phyloP scores from a whole-genome alignment of 2,888 invertebrate species.

The Orchesellides sinensis region DNA sequence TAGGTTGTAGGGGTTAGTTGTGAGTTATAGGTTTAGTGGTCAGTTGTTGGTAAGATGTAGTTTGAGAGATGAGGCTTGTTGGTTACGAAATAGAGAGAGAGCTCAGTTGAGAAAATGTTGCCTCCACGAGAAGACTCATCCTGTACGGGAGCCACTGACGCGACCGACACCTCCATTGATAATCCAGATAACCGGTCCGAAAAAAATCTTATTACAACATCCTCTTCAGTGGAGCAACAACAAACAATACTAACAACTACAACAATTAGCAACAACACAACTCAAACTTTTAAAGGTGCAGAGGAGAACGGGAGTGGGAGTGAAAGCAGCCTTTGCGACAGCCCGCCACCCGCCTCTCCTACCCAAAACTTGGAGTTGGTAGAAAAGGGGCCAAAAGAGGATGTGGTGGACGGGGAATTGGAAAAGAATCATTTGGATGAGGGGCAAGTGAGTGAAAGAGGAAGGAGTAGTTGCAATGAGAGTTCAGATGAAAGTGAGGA shows the following conservation, averaged over 20 bases:
- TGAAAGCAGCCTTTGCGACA: background rate
- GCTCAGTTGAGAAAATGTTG: constrained; percentile 69
- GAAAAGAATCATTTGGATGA: too few species aligned
- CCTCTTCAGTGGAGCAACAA: background rate
- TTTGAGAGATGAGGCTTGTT: background rate
- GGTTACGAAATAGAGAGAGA: constrained; percentile 16
- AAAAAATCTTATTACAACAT: constrained; percentile 14
- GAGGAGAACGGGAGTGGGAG: background rate
- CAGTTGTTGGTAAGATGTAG: background rate
- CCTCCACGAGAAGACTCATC: constrained; percentile 61
- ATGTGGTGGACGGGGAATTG: too few species aligned
- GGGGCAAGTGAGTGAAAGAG: too few species aligned
- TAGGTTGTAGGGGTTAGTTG: background rate
- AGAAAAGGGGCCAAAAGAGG: too few species aligned
- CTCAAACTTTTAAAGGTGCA: background rate
- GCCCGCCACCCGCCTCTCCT: constrained; percentile 14
- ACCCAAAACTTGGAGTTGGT: too few species aligned
- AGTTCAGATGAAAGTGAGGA: background rate
- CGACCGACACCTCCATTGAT: constrained; percentile 9
- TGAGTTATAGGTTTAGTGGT: background rate
- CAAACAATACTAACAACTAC: too few species aligned
- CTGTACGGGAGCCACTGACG: background rate
- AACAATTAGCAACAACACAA: too few species aligned
- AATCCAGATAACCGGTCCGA: background rate
- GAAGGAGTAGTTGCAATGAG: too few species aligned